A percentile compares a stretch with the other conserved stretches of the same genome.
These are phyloP conservation scores for Mareca penelope DNA, from an alignment of 2,797 vertebrate species.

Conservation along the genomic window DNA sequence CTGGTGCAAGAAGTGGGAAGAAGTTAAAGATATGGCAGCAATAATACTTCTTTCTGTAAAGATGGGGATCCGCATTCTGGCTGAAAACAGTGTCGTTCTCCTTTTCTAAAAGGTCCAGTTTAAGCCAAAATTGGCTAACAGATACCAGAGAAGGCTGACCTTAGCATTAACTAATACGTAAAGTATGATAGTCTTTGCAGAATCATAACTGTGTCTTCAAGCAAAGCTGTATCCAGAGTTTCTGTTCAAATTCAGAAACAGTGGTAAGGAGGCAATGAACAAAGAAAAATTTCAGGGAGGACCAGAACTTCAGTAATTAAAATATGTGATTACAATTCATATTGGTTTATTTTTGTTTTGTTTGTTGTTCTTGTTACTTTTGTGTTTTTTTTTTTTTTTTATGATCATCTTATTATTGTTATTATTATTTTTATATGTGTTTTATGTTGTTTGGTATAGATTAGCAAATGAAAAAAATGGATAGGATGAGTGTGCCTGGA, in stretches of 20 bases:
- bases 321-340: not conserved
- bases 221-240: not conserved
- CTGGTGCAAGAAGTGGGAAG: not conserved
- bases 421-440: too few species aligned
- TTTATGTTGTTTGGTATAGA: not conserved
- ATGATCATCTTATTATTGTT: too few species aligned
- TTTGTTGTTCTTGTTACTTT: too few species aligned
- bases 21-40: not conserved
- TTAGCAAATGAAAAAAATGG: not conserved
- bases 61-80: not conserved
- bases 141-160: not conserved
- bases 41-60: not conserved
- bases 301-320: not conserved
- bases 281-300: not conserved
- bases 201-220: not conserved
- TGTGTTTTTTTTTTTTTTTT: too few species aligned
- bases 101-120: not conserved
- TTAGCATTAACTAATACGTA: not conserved
- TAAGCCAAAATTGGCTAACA: not conserved
- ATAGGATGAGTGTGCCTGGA: not conserved
- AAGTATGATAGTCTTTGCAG: not conserved
- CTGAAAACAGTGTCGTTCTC: not conserved
- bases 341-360: too few species aligned
- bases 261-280: fast-evolving
- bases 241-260: not conserved